Conservation (phyloP, 2,888 invertebrate species). For the Clusia tigrina region DNA sequence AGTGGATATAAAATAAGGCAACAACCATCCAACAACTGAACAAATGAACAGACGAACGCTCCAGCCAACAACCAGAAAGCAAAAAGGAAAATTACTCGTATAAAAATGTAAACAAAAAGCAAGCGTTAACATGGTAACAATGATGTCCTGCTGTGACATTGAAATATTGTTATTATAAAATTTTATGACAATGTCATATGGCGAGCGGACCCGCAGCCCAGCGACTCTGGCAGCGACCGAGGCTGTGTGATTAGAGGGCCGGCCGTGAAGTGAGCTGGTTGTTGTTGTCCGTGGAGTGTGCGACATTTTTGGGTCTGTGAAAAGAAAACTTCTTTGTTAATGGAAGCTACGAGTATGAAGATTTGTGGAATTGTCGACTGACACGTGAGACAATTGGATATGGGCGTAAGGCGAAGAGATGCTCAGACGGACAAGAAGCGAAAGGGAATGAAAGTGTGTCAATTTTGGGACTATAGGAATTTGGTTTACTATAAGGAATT, state of each 20-base stretch:
- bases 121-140: constrained; percentile 66
- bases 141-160: constrained; percentile 64
- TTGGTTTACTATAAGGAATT: too few species aligned
- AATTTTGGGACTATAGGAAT: too few species aligned
- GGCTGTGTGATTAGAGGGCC: background rate
- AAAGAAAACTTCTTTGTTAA: too few species aligned
- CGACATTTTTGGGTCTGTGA: too few species aligned
- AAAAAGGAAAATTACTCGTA: constrained; percentile 27
- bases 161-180: constrained; percentile 62
- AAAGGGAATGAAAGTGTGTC: too few species aligned
- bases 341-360: too few species aligned
- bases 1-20: background rate
- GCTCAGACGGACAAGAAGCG: too few species aligned
- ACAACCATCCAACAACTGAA: background rate
- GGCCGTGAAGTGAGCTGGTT: too few species aligned
- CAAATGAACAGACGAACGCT: background rate
- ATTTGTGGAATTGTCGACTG: too few species aligned
- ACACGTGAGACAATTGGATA: too few species aligned
- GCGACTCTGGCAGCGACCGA: constrained; percentile 6
- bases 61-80: background rate
- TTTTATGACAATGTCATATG: constrained; percentile 56
- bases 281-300: too few species aligned
- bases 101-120: constrained; percentile 54
- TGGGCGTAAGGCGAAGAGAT: too few species aligned
- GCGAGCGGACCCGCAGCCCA: constrained; percentile 30